A percentile compares a stretch with the other conserved stretches of the same genome.
Evolutionary conservation across 2,888 invertebrate genomes (phyloP).

Genomic region (Sesia apiformis): DNA sequence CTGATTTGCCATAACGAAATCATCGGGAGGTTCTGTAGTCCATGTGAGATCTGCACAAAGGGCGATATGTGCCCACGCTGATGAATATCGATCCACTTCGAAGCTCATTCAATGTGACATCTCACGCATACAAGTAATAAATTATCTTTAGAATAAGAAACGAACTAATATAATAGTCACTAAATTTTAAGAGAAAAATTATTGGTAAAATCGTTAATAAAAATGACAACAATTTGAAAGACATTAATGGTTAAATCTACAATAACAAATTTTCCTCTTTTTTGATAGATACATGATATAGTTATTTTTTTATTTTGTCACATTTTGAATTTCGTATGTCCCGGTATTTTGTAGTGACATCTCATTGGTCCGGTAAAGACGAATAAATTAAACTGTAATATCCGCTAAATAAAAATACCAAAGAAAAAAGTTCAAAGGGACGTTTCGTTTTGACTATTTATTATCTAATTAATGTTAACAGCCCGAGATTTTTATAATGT

Average conservation of each 20-base stretch:
- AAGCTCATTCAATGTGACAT: slow-evolving; percentile 74
- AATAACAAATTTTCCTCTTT: slow-evolving; percentile 68
- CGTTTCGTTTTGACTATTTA: too few species aligned
- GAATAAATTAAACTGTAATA: too few species aligned
- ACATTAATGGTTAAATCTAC: slow-evolving; percentile 68
- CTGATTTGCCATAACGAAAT: slow-evolving; percentile 66
- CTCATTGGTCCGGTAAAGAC: slow-evolving; percentile 42
- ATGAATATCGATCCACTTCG: slow-evolving; percentile 65
- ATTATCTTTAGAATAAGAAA: slow-evolving; percentile 55
- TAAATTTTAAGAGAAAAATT: slow-evolving; percentile 61
- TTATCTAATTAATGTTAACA: too few species aligned
- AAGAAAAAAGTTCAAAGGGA: too few species aligned
- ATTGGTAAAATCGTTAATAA: slow-evolving; percentile 66
- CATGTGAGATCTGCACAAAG: slow-evolving; percentile 71
- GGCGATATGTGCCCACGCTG: slow-evolving; percentile 70
- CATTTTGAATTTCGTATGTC: slow-evolving; percentile 59
- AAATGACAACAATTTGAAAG: slow-evolving; percentile 70
- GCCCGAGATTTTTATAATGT: too few species aligned
- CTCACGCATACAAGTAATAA: slow-evolving; percentile 52
- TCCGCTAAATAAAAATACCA: too few species aligned
- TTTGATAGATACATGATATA: slow-evolving; percentile 59
- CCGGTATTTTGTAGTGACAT: slow-evolving; percentile 46
- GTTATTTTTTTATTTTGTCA: slow-evolving; percentile 59
- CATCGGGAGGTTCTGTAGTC: slow-evolving; percentile 65
- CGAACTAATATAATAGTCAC: slow-evolving; percentile 59